These are phyloP conservation scores for Ommatoiulus sabulosus DNA, from an alignment of 2,888 invertebrate species.

Conservation along the genomic window DNA sequence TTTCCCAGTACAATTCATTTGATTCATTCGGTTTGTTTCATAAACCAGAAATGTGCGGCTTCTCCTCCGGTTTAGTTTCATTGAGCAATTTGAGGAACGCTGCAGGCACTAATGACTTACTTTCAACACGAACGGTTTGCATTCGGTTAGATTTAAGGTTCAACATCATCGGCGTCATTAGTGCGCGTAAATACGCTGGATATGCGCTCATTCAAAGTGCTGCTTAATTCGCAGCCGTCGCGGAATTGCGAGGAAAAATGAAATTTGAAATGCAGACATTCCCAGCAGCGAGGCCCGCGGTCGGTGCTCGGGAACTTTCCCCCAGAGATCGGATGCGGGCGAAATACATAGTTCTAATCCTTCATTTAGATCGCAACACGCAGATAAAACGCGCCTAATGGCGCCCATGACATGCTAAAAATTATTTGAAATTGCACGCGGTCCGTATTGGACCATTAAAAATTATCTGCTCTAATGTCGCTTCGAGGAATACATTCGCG, in stretches of 20 bases:
- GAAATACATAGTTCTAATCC: conserved; percentile 37
- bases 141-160: neutral
- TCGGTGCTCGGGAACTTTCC: neutral
- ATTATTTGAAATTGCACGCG: conserved; percentile 22
- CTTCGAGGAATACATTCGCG: conserved; percentile 15
- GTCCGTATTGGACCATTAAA: neutral
- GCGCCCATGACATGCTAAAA: conserved; percentile 5
- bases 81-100: no score
- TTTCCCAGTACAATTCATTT: no score
- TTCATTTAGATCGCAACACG: conserved; percentile 36
- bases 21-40: no score
- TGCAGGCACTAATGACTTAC: no score
- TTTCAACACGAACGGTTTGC: no score
- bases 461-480: conserved; percentile 30
- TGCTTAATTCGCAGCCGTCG: neutral
- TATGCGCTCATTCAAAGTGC: neutral
- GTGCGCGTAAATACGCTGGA: neutral
- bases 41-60: no score
- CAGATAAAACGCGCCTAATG: conserved; percentile 16
- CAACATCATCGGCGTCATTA: neutral
- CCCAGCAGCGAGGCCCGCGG: neutral
- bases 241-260: neutral
- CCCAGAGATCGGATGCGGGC: neutral
- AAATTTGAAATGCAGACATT: conserved; percentile 36
- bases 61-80: no score